Evolutionary conservation across 2,888 invertebrate species (phyloP).

Genomic region (Pogonocherus hispidulus): DNA sequence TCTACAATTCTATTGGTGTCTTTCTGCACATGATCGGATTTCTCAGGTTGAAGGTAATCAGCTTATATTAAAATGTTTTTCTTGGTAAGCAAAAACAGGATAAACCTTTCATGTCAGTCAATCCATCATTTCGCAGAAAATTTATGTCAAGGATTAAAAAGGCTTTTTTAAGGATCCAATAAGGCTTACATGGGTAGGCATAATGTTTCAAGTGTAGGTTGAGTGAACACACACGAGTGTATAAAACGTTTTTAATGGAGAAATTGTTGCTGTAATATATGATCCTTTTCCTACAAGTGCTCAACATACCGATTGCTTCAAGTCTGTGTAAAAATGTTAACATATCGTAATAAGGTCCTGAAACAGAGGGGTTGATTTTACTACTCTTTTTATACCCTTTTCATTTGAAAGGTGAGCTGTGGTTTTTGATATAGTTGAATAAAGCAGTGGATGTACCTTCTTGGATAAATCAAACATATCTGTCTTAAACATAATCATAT

Average conservation of each 20-base stretch:
- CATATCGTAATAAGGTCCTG: neutral
- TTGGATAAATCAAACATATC: neutral
- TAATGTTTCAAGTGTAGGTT: neutral
- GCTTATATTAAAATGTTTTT: constrained; percentile 17
- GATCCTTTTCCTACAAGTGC: neutral
- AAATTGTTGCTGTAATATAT: constrained; percentile 2
- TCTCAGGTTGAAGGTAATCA: neutral
- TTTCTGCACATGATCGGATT: too few species aligned
- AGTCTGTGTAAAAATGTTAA: neutral
- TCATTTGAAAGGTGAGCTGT: too few species aligned
- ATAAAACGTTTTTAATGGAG: neutral
- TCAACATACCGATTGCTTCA: neutral
- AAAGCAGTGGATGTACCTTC: too few species aligned
- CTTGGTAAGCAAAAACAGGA: neutral
- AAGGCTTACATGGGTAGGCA: neutral
- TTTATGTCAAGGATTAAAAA: neutral
- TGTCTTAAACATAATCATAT: too few species aligned
- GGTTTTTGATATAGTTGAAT: too few species aligned
- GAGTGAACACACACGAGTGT: neutral
- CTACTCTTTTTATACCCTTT: too few species aligned
- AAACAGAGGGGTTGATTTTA: constrained; percentile 1
- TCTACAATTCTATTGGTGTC: too few species aligned
- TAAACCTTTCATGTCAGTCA: neutral
- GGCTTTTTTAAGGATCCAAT: neutral
- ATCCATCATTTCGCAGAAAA: constrained; percentile 21